Evolutionary conservation across 2,797 vertebrate species (phyloP), one percentile per base, ranked within the genome.

Genomic region (Apogon talboti): DNA sequence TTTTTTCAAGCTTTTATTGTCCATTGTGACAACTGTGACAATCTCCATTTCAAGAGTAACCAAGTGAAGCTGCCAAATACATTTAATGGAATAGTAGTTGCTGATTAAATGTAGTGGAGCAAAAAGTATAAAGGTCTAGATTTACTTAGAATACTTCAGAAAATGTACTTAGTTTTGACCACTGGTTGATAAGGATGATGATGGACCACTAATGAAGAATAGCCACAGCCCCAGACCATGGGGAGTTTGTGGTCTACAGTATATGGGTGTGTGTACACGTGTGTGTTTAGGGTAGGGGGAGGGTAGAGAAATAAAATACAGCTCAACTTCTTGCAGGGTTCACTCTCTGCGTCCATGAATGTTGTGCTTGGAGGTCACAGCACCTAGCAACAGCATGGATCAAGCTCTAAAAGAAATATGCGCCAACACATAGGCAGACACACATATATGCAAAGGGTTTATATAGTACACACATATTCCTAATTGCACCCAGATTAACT

Each of bases 381-480:
- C 80, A 78, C 87, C 82, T 84, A 87, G 90, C 87, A 89, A 89
- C 88, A 48, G 84, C 71, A 69, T 84, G 80, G 88, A 85, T 80
- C 72, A 18, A 44, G 75, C 74, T 71, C 69, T 66, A 41, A 62
- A 71, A 49, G 82, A 86, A 89, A 89, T 71, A 76, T 50, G 78
- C 87, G 81, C 87, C 82, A 76, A 30, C 73, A 58, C 47, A 81
- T 58, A 47, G 14, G 21, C 66, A 62, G 15, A 63, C n/a, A 47
- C 47, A 16, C 24, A 64, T 14, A 64, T 14, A 41, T 43, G 55
- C 48, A 80, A 56, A 79, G 42, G 18, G 30, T 67, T 79, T 50
- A 42, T 63, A 45, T 28, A 49, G 58, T 47, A 63, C 70, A 72
- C 60, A 55, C 42, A 63, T 68, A 73, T 76, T 56, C 50, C 50